Evolutionary conservation across 2,797 vertebrate species (phyloP).

Genomic region (Pelobates cultripes): DNA sequence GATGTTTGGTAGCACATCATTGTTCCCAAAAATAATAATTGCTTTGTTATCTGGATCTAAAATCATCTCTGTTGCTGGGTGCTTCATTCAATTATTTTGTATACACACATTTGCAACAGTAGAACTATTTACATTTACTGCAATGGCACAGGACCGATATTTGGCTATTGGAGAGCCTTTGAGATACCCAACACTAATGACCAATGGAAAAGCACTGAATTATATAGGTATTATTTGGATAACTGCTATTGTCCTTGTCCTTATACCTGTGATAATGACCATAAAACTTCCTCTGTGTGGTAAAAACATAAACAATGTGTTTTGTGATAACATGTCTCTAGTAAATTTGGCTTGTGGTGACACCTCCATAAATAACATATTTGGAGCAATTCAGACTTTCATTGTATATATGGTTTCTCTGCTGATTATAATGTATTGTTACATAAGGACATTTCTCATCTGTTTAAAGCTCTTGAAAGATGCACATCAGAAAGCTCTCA

Average conservation of each 20-base stretch:
- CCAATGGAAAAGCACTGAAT: neutral
- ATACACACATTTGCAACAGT: neutral
- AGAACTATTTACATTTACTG: conserved; percentile 11
- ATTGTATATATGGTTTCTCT: neutral
- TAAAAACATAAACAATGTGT: conserved; percentile 23
- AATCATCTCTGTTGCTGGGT: neutral
- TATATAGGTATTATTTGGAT: neutral
- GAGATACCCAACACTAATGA: conserved; percentile 26
- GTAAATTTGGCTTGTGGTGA: conserved; percentile 25
- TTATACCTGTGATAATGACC: neutral
- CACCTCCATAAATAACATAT: conserved; percentile 7
- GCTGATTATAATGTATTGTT: conserved; percentile 11
- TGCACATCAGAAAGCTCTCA: neutral
- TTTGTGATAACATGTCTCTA: conserved; percentile 39
- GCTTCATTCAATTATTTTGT: conserved; percentile 9
- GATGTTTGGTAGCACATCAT: neutral
- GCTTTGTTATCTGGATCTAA: neutral
- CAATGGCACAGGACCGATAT: conserved; percentile 35
- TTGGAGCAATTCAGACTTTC: neutral
- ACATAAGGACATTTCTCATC: conserved; percentile 17
- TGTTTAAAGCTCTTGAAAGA: conserved; percentile 13
- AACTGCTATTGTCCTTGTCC: neutral
- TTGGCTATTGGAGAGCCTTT: conserved; percentile 23
- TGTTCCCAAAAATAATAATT: conserved; percentile 8
- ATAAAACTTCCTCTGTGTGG: conserved; percentile 13